Evolutionary conservation across 1,140 invertebrate species (phyloP), one percentile per base, ranked within the genome.

Genomic region (Pseudomyrmex pallidus): DNA sequence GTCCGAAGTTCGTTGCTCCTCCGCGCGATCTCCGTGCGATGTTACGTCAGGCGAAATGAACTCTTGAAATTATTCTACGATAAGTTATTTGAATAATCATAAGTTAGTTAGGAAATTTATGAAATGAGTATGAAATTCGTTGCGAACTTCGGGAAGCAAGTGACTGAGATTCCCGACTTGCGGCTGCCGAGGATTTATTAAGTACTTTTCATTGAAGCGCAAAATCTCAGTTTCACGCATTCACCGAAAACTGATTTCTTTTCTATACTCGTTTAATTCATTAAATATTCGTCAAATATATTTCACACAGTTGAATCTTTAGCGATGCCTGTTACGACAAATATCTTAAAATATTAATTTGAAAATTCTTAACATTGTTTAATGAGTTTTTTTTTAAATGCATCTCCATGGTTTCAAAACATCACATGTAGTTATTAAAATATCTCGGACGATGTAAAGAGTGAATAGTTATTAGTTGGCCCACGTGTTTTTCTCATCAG

Each of bases 41-140:
- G 76, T 67, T 78, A 78, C 54, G 54, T 80, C 76, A 72, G 46
- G 76, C 66, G 66, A 59, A 61, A 80, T 80, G 44, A 80, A 80
- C 66, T 80, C 76, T 80, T 80, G 76, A 80, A 80, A 80, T 80
- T 80, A 80, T 80, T 80, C 66, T 15, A 62, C 76, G 76, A 78
- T 72, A 72, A 80, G 76, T 80, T 80, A 80, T 80, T 80, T 72
- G 76, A 80, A 80, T 80, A 80, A 80, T 80, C 76, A 59, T 72
- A 80, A 80, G 54, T 72, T 78, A 77, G 74, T 77, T 70, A 15
- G 64, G 20, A 80, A 80, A 80, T 80, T 80, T 80, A 70, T 72
- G 54, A 72, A 80, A 80, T 48, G 54, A 72, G 66, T 78, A 35
- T 70, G 76, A 80, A 59, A 80, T 61, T 80, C 76, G 46, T 72